Evolutionary conservation across 2,113 vertebrate species (phyloP), one percentile per base, ranked within the genome.

Genomic region (Capreolus pygargus): DNA sequence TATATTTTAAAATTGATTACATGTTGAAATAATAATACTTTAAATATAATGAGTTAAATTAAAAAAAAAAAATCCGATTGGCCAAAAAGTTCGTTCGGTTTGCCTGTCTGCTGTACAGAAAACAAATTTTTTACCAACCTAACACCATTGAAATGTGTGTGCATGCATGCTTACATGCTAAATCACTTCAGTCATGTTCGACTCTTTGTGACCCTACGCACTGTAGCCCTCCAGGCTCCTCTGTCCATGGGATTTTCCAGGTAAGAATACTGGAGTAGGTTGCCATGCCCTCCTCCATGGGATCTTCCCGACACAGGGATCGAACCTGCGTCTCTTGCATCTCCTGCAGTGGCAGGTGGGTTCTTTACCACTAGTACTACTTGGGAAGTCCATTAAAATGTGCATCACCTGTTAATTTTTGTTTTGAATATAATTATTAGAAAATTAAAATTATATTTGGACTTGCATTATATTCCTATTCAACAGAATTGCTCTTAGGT

Each of bases 31-130:
- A 23, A 52, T 64, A 61, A 52, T 33, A 89, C 7, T 92, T 76
- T 81, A 91, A 1, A 87, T 30, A 84, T 52, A 86, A 9, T 47
- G 25, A 58, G 19, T 27, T 91, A 83, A 61, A 92, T 61, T 28
- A 81, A 60, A 84, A 64, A 7, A n/a, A 60, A 84, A 57, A 7
- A 1, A 92, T 33, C 58, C 0, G 3, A 0, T 43, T 74, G 36
- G 12, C 36, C 23, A 76, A 43, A 76, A 76, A 25, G 21, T 14
- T 43, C 5, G 0, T 43, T 76, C 23, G 1, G 70, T 76, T 70
- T 70, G 2, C 1, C n/a, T 70, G n/a, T 70, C 23, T 0, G 0
- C 67, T 70, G 4, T 23, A 36, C 0, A 0, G 64, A 70, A 12
- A 36, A 76, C 3, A 43, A 14, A 14, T 27, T 76, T 76, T 76